Percentiles rank a stretch among this genome's conserved stretches.
phyloP scores from a whole-genome alignment of 2,113 vertebrate species.

The Morone saxatilis region DNA sequence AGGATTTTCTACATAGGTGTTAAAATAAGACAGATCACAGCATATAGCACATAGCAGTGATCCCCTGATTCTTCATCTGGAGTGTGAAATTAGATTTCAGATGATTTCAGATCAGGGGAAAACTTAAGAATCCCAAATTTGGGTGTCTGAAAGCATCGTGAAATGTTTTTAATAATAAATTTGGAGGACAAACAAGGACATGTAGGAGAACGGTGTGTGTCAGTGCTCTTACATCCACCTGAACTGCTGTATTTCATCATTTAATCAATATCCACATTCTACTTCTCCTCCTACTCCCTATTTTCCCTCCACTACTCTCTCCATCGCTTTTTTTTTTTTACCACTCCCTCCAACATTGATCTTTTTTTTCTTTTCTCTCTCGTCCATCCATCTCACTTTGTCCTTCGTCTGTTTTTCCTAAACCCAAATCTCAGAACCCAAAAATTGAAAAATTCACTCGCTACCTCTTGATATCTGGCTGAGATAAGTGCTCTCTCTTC shows the following conservation, averaged over 20 bases:
- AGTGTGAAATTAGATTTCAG: too few species aligned
- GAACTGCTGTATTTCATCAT: constrained; percentile 52
- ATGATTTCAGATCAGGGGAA: background rate
- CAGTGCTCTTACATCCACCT: constrained; percentile 18
- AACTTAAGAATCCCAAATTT: too few species aligned
- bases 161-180: background rate
- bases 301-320: constrained; percentile 11
- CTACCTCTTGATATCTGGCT: constrained; percentile 16
- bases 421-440: background rate
- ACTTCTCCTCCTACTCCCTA: constrained; percentile 25
- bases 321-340: constrained; percentile 5
- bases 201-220: background rate
- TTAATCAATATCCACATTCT: constrained; percentile 61
- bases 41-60: too few species aligned
- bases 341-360: constrained; percentile 43
- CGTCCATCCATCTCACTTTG: constrained; percentile 50
- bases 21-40: too few species aligned
- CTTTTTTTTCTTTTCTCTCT: background rate
- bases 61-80: too few species aligned
- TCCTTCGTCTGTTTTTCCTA: constrained; percentile 33
- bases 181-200: constrained; percentile 44
- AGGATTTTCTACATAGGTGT: background rate
- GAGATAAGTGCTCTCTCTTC: constrained; percentile 51
- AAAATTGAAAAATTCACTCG: constrained; percentile 44
- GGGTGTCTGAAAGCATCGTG: background rate